phyloP scores from a whole-genome alignment of 2,888 invertebrate species.

The Cephus nigrinus region DNA sequence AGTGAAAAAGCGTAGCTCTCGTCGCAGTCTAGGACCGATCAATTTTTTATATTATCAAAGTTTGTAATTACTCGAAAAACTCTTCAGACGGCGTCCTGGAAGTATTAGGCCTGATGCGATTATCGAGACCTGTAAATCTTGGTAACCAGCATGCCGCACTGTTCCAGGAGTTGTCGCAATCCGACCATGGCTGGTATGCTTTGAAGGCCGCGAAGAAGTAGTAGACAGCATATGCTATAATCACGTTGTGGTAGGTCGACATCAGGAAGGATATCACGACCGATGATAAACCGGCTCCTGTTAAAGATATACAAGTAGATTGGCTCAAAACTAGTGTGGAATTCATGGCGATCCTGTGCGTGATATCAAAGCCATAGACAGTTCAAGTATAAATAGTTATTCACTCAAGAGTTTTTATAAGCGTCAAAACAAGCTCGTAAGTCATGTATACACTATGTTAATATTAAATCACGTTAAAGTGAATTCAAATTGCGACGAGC shows the following conservation, averaged over 20 bases:
- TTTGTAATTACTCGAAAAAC: conserved; percentile 83
- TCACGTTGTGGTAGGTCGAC: conserved; percentile 95
- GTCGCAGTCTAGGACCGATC: not conserved
- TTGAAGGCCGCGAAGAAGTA: conserved; percentile 93
- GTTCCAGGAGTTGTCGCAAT: conserved; percentile 87
- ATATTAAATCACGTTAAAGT: not conserved
- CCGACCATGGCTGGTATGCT: conserved; percentile 89
- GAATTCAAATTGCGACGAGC: not conserved
- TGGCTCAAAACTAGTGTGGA: not conserved
- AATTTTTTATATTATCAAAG: not conserved
- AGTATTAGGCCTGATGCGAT: conserved; percentile 76
- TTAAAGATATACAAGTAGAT: conserved; percentile 42
- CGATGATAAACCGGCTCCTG: conserved; percentile 93
- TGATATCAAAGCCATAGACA: not conserved
- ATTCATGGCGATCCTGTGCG: not conserved
- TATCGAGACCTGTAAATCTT: conserved; percentile 66
- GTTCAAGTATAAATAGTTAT: not conserved
- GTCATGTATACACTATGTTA: not conserved
- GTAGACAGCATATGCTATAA: conserved; percentile 94
- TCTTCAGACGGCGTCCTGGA: conserved; percentile 91
- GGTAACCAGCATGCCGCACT: conserved; percentile 86
- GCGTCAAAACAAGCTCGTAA: not conserved
- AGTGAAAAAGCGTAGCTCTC: not conserved
- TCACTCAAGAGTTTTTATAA: not conserved
- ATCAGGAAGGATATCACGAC: conserved; percentile 94